phyloP scores from a whole-genome alignment of 2,888 invertebrate species.

The Caenorhabditis sulstoni region DNA sequence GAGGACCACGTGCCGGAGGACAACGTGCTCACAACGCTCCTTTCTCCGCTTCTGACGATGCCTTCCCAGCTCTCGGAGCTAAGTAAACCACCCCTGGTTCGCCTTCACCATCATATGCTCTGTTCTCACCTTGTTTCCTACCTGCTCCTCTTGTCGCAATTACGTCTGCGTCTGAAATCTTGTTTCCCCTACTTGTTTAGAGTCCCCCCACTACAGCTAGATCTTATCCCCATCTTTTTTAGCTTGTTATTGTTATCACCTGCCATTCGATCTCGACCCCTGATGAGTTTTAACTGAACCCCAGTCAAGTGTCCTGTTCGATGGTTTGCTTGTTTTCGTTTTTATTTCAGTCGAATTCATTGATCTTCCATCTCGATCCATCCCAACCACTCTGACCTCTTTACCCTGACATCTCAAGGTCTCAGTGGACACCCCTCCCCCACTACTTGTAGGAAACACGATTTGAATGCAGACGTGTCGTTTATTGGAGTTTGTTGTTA shows the following conservation, averaged over 20 bases:
- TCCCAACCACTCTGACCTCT: slow-evolving; percentile 37
- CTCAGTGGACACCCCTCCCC: slow-evolving; percentile 36
- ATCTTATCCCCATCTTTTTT: slow-evolving; percentile 10
- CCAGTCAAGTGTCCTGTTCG: slow-evolving; percentile 25
- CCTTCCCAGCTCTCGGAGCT: slow-evolving; percentile 77
- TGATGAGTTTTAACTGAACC: slow-evolving; percentile 49
- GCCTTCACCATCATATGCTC: slow-evolving; percentile 46
- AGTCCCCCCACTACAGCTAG: slow-evolving; percentile 28
- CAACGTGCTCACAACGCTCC: slow-evolving; percentile 43
- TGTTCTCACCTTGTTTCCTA: slow-evolving; percentile 43
- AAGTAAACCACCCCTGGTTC: slow-evolving; percentile 52
- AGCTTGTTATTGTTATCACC: slow-evolving; percentile 63
- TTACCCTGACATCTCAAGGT: slow-evolving; percentile 40
- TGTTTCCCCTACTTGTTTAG: slow-evolving; percentile 45
- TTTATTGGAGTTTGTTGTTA: slow-evolving; percentile 62
- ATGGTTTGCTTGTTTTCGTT: slow-evolving; percentile 59
- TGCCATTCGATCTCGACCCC: slow-evolving; percentile 57
- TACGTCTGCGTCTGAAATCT: slow-evolving; percentile 53
- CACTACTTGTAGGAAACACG: slow-evolving; percentile 48
- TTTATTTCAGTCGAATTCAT: slow-evolving; percentile 47
- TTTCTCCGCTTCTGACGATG: slow-evolving; percentile 72
- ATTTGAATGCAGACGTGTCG: slow-evolving; percentile 49
- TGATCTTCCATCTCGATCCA: slow-evolving; percentile 49
- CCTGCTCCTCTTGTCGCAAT: slow-evolving; percentile 11
- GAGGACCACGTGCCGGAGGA: slow-evolving; percentile 42